phyloP scores from a whole-genome alignment of 2,797 vertebrate species.

The Sylvilagus floridanus region DNA sequence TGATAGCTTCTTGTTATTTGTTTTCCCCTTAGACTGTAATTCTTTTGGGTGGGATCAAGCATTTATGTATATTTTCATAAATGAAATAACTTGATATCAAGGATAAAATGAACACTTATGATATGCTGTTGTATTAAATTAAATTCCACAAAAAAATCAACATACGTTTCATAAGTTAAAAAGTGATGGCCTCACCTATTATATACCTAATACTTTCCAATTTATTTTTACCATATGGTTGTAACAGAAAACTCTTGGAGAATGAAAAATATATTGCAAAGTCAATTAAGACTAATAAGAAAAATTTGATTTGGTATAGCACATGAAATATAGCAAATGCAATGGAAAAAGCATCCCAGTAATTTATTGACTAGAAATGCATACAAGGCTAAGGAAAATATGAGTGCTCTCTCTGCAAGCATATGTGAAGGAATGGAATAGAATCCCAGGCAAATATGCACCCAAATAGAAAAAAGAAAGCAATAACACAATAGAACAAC shows the following conservation, averaged over 20 bases:
- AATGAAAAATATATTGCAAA: not conserved
- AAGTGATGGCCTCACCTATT: not conserved
- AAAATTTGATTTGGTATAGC: not conserved
- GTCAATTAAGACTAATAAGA: not conserved
- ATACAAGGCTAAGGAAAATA: constrained; percentile 2
- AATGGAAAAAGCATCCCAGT: not conserved
- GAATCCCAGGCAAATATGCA: not conserved
- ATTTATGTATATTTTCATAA: not conserved
- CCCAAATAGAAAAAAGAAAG: constrained; percentile 2
- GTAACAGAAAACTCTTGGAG: not conserved
- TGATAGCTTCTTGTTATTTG: not conserved
- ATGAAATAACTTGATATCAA: not conserved
- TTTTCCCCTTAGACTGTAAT: not conserved
- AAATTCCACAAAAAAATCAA: not conserved
- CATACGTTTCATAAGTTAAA: not conserved
- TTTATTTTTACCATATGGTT: not conserved
- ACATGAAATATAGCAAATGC: not conserved
- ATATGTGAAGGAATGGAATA: not conserved
- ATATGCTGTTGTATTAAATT: constrained; percentile 1
- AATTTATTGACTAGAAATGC: not conserved
- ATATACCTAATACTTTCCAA: not conserved
- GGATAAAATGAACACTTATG: constrained; percentile 7
- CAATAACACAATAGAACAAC: constrained; percentile 10
- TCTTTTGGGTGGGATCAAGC: not conserved
- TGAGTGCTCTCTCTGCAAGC: not conserved